Conservation (phyloP, 2,113 vertebrate genomes). For the Zosterops japonicus region DNA sequence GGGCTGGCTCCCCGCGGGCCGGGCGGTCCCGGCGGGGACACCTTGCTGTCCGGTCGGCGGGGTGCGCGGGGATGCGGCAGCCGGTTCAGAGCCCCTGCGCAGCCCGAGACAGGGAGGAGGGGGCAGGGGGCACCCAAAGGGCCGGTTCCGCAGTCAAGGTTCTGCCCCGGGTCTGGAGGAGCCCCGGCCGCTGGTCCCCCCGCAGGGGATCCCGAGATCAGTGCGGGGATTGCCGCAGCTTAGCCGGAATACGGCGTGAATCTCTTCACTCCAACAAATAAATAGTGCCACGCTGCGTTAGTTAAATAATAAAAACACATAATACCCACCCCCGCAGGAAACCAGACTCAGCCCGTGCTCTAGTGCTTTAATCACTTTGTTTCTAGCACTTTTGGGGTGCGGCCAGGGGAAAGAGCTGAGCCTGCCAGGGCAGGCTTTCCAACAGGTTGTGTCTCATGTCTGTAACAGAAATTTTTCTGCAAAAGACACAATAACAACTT, state of each 20-base stretch:
- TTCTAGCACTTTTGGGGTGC: background rate
- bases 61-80: background rate
- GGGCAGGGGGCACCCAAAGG: fast-evolving
- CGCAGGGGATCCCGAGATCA: fast-evolving
- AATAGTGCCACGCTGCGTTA: fast-evolving
- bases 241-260: fast-evolving
- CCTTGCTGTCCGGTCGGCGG: fast-evolving
- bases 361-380: background rate
- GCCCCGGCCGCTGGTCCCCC: background rate
- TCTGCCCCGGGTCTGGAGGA: too few species aligned
- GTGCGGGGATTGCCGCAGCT: too few species aligned
- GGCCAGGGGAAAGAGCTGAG: background rate
- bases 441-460: background rate
- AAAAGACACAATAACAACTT: background rate
- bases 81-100: fast-evolving
- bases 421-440: background rate
- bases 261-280: background rate
- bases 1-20: background rate
- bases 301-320: background rate
- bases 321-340: fast-evolving
- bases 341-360: background rate
- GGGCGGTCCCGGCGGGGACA: too few species aligned
- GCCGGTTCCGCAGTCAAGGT: fast-evolving
- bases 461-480: background rate
- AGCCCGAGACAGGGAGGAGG: fast-evolving